Evolutionary conservation across 2,888 invertebrate genomes (phyloP).

Genomic region (Drosophila anomalata): DNA sequence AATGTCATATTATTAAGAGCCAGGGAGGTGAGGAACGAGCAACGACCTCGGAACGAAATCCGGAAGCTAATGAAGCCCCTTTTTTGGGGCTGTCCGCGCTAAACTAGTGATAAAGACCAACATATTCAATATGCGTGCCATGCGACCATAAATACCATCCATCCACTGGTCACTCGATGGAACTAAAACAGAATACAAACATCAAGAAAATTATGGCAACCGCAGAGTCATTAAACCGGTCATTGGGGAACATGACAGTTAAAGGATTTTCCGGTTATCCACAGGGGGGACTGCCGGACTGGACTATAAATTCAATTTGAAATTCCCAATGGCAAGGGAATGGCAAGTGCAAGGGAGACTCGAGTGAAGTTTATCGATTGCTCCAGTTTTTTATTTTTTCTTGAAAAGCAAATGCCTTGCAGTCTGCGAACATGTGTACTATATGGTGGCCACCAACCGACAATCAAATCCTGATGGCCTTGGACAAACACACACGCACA

Average conservation of each 20-base stretch:
- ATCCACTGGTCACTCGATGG: slow-evolving; percentile 26
- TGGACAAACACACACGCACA: slow-evolving; percentile 8
- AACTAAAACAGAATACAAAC: slow-evolving; percentile 18
- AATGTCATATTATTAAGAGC: slow-evolving; percentile 3
- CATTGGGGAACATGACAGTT: slow-evolving; percentile 19
- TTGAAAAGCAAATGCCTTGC: slow-evolving; percentile 21
- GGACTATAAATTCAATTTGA: slow-evolving; percentile 1
- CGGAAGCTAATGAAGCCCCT: slow-evolving; percentile 37
- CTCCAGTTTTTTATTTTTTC: slow-evolving; percentile 24
- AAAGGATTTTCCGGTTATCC: slow-evolving; percentile 9
- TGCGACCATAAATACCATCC: no score
- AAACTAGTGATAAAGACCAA: slow-evolving; percentile 16
- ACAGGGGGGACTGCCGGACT: background rate
- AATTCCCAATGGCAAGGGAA: slow-evolving; percentile 4
- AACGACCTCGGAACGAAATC: slow-evolving; percentile 42
- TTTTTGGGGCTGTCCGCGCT: slow-evolving; percentile 21
- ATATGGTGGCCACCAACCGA: slow-evolving; percentile 6
- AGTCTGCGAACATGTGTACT: slow-evolving; percentile 17
- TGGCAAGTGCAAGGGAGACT: slow-evolving; percentile 17
- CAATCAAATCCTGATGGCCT: slow-evolving; percentile 35
- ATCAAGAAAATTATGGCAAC: slow-evolving; percentile 25
- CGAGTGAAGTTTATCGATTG: slow-evolving; percentile 37
- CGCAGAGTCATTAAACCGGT: slow-evolving; percentile 31
- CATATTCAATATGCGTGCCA: slow-evolving; percentile 41
- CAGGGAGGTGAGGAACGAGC: slow-evolving; percentile 8